Base-by-base conservation (phyloP, 2,797 vertebrate species). In the Apodemus agrarius region DNA sequence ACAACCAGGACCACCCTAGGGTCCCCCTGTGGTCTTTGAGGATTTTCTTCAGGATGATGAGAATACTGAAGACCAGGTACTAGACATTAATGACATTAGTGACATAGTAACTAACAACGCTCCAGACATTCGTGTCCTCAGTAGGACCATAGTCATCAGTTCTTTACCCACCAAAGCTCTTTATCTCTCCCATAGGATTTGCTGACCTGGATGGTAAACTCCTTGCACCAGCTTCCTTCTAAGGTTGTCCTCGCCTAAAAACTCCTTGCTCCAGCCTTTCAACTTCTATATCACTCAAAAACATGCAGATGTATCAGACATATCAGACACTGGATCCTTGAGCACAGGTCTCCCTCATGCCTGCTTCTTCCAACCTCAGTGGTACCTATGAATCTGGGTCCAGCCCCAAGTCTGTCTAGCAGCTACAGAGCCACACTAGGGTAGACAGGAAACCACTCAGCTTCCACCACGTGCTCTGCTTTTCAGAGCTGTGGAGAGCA, bases 1-100 rank as follows among this genome's bases (percentile, higher is more conserved):
- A 99, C 72, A 96, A 98, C 81, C 99, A 99, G 98, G 99, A 99
- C 0, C 96, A 99, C 83, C 99, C 31, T 99, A 99, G 99, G 96
- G 99, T 19, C 99, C 99, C 0, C 93, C 97, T 0, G 98, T 99
- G 87, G 98, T 98, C 95, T 99, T 99, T 1, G 99, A 99, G 97
- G 98, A 98, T 97, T 99, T 99, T 98, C 98, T 99, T 24, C 98
- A 65, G 0, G 98, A 99, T 95, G 98, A 99, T 6, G 99, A 99
- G 96, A 98, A 98, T 97, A 99, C 99, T 26, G 98, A 99, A 75
- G 98, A 99, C 63, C 98, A 99, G 99, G 99, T 99, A 97, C 80
- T 1, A 2, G 12, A 4, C 40, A 52, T 52, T 52, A 52, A 52
- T 52, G 52, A 52, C 52, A 52, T 52, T 52, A 52, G 52, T 52